Conservation (phyloP, 2,113 vertebrate species). For the Chaetorhynchus papuensis region DNA sequence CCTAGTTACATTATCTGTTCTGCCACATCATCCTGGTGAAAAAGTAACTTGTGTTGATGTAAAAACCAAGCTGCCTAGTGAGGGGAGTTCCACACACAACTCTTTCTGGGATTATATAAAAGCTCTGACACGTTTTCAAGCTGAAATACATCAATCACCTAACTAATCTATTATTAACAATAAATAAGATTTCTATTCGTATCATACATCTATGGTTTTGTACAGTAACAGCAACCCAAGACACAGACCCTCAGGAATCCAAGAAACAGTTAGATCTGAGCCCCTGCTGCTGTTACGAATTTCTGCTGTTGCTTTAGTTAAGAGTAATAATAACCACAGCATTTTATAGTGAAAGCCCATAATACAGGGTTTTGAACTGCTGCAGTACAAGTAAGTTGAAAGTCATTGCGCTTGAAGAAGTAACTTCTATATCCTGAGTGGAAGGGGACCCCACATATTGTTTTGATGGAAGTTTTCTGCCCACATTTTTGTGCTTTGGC, state of each 20-base stretch:
- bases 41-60: not conserved
- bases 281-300: not conserved
- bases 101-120: not conserved
- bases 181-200: not conserved
- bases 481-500: not conserved
- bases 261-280: not conserved
- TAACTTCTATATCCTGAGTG: not conserved
- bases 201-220: not conserved
- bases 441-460: not conserved
- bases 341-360: not conserved
- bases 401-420: not conserved
- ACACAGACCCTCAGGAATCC: not conserved
- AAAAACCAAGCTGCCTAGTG: rapidly evolving
- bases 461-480: not conserved
- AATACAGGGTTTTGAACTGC: not conserved
- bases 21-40: not conserved
- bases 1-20: not conserved
- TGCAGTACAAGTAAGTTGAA: not conserved
- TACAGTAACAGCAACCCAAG: not conserved
- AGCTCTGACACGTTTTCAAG: not conserved
- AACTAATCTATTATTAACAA: not conserved
- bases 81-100: not conserved
- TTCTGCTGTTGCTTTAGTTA: not conserved
- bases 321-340: not conserved
- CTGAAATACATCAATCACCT: not conserved